Evolutionary conservation across 2,113 vertebrate species (phyloP), one percentile per base, ranked within the genome.

Genomic region (Tetrax tetrax): DNA sequence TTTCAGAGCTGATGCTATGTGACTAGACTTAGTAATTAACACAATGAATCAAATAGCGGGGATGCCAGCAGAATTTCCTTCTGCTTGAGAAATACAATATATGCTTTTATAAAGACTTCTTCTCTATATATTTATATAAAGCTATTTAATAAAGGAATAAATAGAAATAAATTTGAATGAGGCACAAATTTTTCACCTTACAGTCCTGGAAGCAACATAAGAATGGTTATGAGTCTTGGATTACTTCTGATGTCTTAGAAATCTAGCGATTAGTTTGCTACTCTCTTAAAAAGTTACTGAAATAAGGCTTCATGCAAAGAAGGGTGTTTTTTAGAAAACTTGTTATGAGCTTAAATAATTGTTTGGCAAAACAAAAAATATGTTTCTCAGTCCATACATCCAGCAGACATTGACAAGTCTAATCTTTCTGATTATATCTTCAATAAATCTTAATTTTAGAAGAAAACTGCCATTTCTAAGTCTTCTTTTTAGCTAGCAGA

Each of bases 381-480:
- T 61, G 45, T 89, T 82, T 3, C 53, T 82, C 50, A 54, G 72
- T 29, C n/a, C 69, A 92, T 92, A 47, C 15, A 92, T 91, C 80
- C 65, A 82, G 57, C 17, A 95, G 64, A 87, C 65, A 92, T 89
- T 65, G 90, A 92, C 86, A 92, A 81, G 53, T 89, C 24, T 94
- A 96, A 96, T 95, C 76, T 92, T 92, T 89, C 76, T 92, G 89
- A 96, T 97, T 93, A 93, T 89, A 76, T 84, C 56, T 92, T 79
- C 92, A 93, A 92, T 96, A 95, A 94, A 96, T 94, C 96, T 95
- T 96, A 95, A 93, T 95, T 96, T 93, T 78, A 65, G 92, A 79
- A 78, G 57, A 64, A 94, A 93, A 37, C 56, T 95, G 90, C 17
- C 69, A 72, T 84, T 95, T 93, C 38, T 71, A 81, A 81, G 35